Percentiles rank a stretch among this genome's conserved stretches.
phyloP scores from a whole-genome alignment of 1,140 invertebrate genomes.

The Bombus waltoni region DNA sequence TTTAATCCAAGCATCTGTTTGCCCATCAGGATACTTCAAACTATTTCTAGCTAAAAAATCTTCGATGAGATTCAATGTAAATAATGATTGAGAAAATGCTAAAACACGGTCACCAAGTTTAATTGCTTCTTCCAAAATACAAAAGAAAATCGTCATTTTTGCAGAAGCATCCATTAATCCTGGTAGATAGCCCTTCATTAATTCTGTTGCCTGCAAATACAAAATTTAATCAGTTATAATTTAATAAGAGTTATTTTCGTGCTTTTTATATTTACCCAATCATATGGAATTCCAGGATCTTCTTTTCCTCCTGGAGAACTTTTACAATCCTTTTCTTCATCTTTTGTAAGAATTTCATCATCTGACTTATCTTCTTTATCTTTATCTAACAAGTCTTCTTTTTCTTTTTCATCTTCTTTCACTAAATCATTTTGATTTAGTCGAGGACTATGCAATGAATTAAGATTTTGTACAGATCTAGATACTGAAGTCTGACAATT shows the following conservation, averaged over 20 bases:
- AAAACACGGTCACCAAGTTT: constrained; percentile 94
- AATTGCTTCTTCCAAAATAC: constrained; percentile 95
- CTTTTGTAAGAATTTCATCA: constrained; percentile 77
- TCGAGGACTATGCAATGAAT: constrained; percentile 57
- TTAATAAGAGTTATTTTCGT: constrained; percentile 12
- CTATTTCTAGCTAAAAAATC: constrained; percentile 93
- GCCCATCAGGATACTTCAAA: constrained; percentile 86
- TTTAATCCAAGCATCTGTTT: constrained; percentile 90
- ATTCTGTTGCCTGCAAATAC: constrained; percentile 87
- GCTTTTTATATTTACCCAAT: constrained; percentile 85
- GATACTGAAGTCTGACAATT: constrained; percentile 58
- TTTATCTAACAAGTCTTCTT: constrained; percentile 82
- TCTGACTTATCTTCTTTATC: constrained; percentile 83
- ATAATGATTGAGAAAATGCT: constrained; percentile 98
- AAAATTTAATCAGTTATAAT: constrained; percentile 22
- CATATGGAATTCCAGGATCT: constrained; percentile 91
- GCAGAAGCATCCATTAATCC: constrained; percentile 96
- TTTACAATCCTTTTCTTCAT: constrained; percentile 82
- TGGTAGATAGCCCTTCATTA: constrained; percentile 94
- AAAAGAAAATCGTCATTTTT: constrained; percentile 97
- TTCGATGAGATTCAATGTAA: constrained; percentile 98
- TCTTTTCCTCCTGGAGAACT: constrained; percentile 84
- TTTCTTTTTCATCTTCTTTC: constrained; percentile 75
- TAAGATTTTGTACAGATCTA: constrained; percentile 52
- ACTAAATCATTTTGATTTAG: constrained; percentile 72